phyloP scores from a whole-genome alignment of 2,113 vertebrate genomes.

The Psophia crepitans region DNA sequence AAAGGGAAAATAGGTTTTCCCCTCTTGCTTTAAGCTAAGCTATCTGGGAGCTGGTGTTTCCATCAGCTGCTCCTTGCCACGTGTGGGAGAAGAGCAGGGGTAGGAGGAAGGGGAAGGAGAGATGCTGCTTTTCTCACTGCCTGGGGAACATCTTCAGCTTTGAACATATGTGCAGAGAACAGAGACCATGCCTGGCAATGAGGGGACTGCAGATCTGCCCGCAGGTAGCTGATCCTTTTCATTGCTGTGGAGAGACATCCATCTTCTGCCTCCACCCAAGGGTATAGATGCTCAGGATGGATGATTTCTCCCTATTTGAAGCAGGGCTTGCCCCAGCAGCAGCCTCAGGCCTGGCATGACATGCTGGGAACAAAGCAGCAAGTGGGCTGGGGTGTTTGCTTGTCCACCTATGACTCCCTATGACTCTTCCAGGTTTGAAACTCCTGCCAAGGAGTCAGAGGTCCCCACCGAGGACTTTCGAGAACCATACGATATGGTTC shows the following conservation, averaged over 20 bases:
- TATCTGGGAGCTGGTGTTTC: background rate
- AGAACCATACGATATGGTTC: background rate
- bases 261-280: background rate
- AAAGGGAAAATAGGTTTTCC: background rate
- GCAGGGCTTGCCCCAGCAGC: background rate
- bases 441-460: background rate
- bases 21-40: background rate
- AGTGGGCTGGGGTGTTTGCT: background rate
- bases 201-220: background rate
- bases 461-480: background rate
- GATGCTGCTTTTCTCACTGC: background rate
- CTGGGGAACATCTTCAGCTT: background rate
- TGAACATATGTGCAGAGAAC: background rate
- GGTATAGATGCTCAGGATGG: background rate
- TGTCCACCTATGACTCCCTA: background rate
- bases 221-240: background rate
- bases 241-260: background rate
- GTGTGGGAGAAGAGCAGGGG: background rate
- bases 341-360: background rate
- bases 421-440: background rate
- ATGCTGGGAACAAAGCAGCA: background rate
- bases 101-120: background rate
- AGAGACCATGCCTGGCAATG: background rate
- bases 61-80: rapidly evolving
- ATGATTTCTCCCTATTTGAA: background rate